These are phyloP conservation scores for Desmodus rotundus DNA, from an alignment of 2,113 vertebrate genomes.

Conservation along the genomic window DNA sequence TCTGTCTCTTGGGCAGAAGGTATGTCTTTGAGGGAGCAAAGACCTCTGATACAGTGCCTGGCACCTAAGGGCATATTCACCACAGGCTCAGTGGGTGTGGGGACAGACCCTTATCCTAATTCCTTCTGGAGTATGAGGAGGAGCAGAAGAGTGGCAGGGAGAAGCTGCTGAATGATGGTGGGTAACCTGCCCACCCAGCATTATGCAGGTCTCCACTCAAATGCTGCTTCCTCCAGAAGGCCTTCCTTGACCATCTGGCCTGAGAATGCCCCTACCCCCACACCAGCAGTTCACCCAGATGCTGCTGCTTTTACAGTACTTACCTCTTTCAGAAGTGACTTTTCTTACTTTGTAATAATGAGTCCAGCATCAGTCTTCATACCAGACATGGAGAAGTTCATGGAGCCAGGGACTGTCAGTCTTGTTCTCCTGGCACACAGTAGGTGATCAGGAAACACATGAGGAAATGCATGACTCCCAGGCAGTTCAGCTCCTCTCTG, in stretches of 20 bases:
- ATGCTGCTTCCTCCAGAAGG: background rate
- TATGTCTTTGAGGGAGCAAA: background rate
- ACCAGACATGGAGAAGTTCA: background rate
- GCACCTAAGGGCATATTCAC: too few relatives aligned
- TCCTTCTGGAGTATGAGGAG: background rate
- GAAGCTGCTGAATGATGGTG: too few relatives aligned
- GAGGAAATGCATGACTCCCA: background rate
- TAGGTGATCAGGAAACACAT: background rate
- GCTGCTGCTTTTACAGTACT: background rate
- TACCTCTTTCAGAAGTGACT: background rate
- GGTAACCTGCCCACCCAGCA: too few relatives aligned
- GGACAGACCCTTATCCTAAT: background rate
- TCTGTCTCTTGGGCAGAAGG: background rate
- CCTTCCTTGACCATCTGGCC: background rate
- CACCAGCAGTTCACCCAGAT: too few relatives aligned
- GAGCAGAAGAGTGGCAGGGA: background rate
- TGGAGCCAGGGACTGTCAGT: background rate
- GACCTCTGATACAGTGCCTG: background rate
- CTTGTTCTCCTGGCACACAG: background rate
- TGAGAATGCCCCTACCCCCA: background rate
- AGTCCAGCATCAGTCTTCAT: background rate
- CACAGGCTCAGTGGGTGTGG: background rate
- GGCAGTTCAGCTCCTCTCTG: background rate
- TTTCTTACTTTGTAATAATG: background rate
- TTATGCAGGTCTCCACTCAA: background rate